Base-by-base conservation (phyloP, 2,797 vertebrate genomes). In the Syncerus caffer region DNA sequence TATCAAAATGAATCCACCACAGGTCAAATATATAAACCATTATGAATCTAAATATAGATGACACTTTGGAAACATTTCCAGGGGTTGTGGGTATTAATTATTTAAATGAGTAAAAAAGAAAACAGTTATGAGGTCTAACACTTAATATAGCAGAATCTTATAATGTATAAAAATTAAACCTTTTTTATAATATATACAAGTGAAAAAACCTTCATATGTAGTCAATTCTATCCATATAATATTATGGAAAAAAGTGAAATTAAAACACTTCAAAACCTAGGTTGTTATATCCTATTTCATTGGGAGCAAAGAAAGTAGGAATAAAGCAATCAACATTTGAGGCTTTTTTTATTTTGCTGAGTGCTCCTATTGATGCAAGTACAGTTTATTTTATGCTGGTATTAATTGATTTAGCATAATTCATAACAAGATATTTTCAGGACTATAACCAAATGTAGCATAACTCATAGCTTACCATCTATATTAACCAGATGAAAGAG, bases 31-130 rank as follows among this genome's bases (percentile, higher is more conserved):
- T 45, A 12, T 89, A 90, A 86, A 19, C 19, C 14, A 31, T 53
- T 87, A 34, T 62, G 23, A 93, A 86, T 95, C 29, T 86, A 83
- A 92, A 89, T 71, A 47, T 83, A 92, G 31, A 74, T 42, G 19
- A 38, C 34, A 79, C 51, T 94, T 95, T 53, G 34, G 29, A 96
- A 94, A 86, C 47, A 15, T 90, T 95, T 96, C 76, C 15, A 85
- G 71, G 23, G 31, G 27, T 71, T 92, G 9, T 90, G 6, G 21
- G 25, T 89, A 80, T 51, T 85, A 89, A 91, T 51, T 84, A 45
- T 60, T 78, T 90, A 90, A 89, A 79, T 62, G n/a, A 85, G 15
- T 86, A 57, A 94, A 31, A 88, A 89, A 90, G 4, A 93, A 85
- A 45, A 10, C 7, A 53, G 27, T 83, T 85, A n/a, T 53, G 19